Evolutionary conservation across 2,888 invertebrate species (phyloP).

Genomic region (Pristionchus entomophagus): DNA sequence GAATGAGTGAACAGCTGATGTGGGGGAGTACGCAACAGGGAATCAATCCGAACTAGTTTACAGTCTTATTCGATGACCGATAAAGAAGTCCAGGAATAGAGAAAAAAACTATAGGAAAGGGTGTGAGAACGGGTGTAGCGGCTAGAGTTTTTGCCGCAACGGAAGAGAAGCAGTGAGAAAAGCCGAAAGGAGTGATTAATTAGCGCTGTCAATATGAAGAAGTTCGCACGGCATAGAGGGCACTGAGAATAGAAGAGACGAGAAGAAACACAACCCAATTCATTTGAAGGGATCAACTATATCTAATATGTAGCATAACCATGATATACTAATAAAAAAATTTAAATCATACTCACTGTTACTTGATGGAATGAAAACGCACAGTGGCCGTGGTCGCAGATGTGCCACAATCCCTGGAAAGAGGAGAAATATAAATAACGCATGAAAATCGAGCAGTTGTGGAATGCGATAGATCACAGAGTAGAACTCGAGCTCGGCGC

Average conservation of each 20-base stretch:
- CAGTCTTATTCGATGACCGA: neutral
- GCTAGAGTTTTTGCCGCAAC: neutral
- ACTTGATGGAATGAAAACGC: no score
- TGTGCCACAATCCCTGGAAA: no score
- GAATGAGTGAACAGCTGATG: constrained; percentile 41
- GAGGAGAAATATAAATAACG: neutral
- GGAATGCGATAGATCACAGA: no score
- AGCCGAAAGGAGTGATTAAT: constrained; percentile 46
- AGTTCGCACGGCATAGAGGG: constrained; percentile 24
- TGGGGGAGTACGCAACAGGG: neutral
- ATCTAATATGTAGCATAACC: neutral
- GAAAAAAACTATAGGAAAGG: neutral
- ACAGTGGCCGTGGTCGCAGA: no score
- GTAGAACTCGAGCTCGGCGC: no score
- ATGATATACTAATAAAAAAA: no score
- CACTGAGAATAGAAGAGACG: neutral
- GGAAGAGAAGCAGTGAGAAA: constrained; percentile 2
- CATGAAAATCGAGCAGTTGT: no score
- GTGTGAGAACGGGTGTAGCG: neutral
- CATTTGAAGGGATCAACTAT: neutral
- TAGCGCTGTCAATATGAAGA: constrained; percentile 37
- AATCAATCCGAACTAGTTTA: neutral
- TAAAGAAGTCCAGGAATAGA: neutral
- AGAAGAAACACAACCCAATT: neutral
- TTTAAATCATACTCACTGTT: no score